Evolutionary conservation across 2,113 vertebrate genomes (phyloP).

Genomic region (Alosa alosa): DNA sequence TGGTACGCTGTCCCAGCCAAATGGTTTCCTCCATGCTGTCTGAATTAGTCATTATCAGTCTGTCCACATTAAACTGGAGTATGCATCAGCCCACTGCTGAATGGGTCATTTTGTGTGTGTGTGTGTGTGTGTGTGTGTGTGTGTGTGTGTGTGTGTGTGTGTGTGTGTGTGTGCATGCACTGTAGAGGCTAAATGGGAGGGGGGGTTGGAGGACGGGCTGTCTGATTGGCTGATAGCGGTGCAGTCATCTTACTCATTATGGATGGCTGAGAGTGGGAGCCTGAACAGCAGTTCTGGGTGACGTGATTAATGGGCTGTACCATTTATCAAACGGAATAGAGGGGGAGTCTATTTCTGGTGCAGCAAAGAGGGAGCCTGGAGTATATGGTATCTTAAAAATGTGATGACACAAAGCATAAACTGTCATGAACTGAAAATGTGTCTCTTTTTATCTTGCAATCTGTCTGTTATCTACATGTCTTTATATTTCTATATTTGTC

Average conservation of each 20-base stretch:
- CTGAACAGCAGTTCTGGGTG: constrained; percentile 19
- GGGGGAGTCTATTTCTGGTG: constrained; percentile 43
- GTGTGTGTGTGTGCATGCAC: not conserved
- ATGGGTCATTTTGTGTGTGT: not conserved
- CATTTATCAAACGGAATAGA: constrained; percentile 49
- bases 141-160: no score
- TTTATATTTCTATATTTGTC: no score
- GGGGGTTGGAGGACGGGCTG: not conserved
- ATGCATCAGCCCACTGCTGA: not conserved
- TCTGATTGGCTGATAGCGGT: constrained; percentile 22
- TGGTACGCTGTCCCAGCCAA: not conserved
- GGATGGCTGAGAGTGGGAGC: constrained; percentile 20
- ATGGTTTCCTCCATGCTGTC: not conserved
- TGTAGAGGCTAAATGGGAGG: not conserved
- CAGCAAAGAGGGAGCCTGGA: not conserved
- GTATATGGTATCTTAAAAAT: not conserved
- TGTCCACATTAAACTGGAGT: constrained; percentile 2
- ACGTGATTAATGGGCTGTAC: constrained; percentile 57
- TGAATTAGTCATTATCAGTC: constrained; percentile 7
- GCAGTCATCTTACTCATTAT: constrained; percentile 35
- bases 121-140: not conserved
- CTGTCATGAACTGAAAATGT: not conserved
- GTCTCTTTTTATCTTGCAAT: not conserved
- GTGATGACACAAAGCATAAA: not conserved
- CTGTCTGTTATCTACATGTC: not conserved